phyloP scores from a whole-genome alignment of 2,113 vertebrate genomes.

The Arenaria interpres region DNA sequence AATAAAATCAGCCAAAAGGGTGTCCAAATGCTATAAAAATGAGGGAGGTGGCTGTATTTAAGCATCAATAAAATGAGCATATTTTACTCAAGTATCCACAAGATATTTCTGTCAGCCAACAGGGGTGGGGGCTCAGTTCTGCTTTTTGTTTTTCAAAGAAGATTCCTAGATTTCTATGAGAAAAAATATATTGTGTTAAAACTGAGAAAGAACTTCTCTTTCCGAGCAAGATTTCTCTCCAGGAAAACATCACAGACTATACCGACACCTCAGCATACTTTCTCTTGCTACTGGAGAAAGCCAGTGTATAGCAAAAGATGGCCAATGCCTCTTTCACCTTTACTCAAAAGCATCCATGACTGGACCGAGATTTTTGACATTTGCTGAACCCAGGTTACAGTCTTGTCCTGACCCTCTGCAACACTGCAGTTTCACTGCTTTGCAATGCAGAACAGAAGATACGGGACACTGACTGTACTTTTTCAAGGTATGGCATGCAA shows the following conservation, averaged over 20 bases:
- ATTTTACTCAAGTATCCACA: conserved; percentile 21
- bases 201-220: conserved; percentile 35
- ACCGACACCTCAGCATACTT: not conserved
- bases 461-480: not conserved
- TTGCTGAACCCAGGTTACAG: not conserved
- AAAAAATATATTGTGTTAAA: conserved; percentile 63
- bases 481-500: not conserved
- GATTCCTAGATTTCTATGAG: conserved; percentile 51
- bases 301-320: not conserved
- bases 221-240: conserved; percentile 29
- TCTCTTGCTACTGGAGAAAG: not conserved
- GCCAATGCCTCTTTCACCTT: not conserved
- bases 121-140: not conserved
- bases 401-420: not conserved
- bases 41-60: not conserved
- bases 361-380: not conserved
- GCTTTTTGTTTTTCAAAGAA: conserved; percentile 47
- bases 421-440: rapidly evolving
- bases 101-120: not conserved
- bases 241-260: conserved; percentile 36
- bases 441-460: not conserved
- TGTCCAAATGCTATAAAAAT: conserved; percentile 47
- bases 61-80: not conserved
- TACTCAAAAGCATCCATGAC: not conserved
- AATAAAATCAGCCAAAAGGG: conserved; percentile 12